Evolutionary conservation across 2,888 invertebrate species (phyloP), one percentile per base, ranked within the genome.

Genomic region (Tinea pellionella): DNA sequence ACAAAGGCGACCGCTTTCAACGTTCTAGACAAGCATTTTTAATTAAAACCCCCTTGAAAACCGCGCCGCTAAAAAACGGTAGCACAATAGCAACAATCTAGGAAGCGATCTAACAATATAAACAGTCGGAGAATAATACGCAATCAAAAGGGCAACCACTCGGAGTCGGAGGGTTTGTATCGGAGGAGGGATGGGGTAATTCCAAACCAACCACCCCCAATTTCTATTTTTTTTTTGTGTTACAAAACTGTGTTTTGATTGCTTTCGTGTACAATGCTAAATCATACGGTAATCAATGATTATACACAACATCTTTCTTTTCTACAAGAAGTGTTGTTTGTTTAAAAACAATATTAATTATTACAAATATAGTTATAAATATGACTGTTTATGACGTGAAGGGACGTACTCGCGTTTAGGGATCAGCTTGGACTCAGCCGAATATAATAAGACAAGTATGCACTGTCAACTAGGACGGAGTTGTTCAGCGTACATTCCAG

Each of bases 1-100:
- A 53, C 53, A 53, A 53, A 53, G 53, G 19, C 9, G 53, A 24
- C 53, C 24, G 18, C 19, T 53, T 53, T 53, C 24, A 57, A 11
- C n/a, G 57, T 57, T 60, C 55, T 60, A 61, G 16, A 61, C 43
- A 60, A 60, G 60, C 59, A 62, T 60, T 60, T 85, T 85, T 85
- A 85, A 86, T 86, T 86, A 84, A 84, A 62, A 81, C 72, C 70
- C 74, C 78, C 83, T 80, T 77, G 77, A 75, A 73, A 79, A 80
- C 71, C 72, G 70, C 74, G 72, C 73, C 67, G 72, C 73, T 78
- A 80, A 82, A 84, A 83, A 82, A 77, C 70, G 69, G 69, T 75
- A 79, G 78, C 77, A 86, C 86, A 85, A 86, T 83, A 83, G 82
- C 77, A 81, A 80, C 85, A 85, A 87, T 85, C 84, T 84, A 84